Conservation (phyloP, 2,797 vertebrate species). For the Halcyon badia region DNA sequence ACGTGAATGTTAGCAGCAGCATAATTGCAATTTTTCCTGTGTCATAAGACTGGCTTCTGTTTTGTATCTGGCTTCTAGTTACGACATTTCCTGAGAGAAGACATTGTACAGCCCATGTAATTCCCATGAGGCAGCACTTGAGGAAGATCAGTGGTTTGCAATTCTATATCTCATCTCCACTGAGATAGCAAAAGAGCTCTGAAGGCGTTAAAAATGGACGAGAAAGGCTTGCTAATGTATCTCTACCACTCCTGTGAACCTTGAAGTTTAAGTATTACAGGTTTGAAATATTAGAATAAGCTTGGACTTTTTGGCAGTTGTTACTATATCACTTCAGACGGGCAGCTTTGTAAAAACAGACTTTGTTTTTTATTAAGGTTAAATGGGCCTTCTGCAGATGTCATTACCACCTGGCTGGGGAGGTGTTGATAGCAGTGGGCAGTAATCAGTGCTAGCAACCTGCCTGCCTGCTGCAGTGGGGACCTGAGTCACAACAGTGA, state of each 20-base stretch:
- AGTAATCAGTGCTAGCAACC: neutral
- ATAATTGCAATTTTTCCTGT: conserved; percentile 38
- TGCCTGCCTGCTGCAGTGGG: neutral
- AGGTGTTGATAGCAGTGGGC: conserved; percentile 6
- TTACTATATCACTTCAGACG: neutral
- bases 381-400: conserved; percentile 8
- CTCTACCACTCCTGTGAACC: neutral
- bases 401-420: neutral
- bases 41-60: conserved; percentile 48
- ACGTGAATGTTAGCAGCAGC: neutral
- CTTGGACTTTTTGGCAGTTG: neutral
- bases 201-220: conserved; percentile 3
- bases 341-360: neutral
- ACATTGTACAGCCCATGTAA: conserved; percentile 4
- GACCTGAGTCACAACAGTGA: neutral
- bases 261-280: neutral
- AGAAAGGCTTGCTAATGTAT: neutral
- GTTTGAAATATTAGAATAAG: conserved; percentile 6
- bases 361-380: conserved; percentile 8
- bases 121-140: neutral
- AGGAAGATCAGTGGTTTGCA: neutral
- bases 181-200: neutral
- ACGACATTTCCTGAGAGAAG: conserved; percentile 51
- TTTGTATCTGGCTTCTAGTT: conserved; percentile 52
- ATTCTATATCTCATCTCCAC: neutral